Conservation (phyloP, 2,888 invertebrate genomes). For the Diaprepes abbreviatus region DNA sequence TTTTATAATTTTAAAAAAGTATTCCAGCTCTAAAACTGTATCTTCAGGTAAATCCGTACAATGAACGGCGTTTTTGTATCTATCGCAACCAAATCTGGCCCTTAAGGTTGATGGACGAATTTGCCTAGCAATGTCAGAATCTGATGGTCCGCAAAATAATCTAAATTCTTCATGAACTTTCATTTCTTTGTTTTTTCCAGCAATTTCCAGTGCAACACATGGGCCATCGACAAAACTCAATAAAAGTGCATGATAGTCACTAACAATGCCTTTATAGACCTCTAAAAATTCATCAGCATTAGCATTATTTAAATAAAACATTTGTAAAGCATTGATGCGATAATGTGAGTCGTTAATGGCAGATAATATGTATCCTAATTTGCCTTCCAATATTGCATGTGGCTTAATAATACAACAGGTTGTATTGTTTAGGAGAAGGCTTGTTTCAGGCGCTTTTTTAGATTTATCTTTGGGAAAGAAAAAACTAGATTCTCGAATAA, state of each 20-base stretch:
- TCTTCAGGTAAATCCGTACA: constrained; percentile 95
- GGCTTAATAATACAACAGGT: constrained; percentile 91
- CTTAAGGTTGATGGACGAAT: constrained; percentile 87
- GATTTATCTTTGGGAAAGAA: constrained; percentile 71
- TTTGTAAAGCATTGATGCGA: constrained; percentile 83
- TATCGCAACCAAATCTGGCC: constrained; percentile 86
- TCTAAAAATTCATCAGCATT: constrained; percentile 94
- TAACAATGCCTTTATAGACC: constrained; percentile 90
- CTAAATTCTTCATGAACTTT: constrained; percentile 82
- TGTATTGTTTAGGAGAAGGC: constrained; percentile 76
- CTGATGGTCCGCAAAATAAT: constrained; percentile 87
- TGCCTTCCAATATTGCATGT: constrained; percentile 85
- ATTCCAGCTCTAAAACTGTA: constrained; percentile 84
- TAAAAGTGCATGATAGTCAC: constrained; percentile 85
- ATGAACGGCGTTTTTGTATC: constrained; percentile 90
- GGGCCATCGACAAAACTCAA: constrained; percentile 87
- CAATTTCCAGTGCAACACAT: constrained; percentile 88
- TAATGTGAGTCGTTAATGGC: constrained; percentile 81
- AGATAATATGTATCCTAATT: constrained; percentile 79
- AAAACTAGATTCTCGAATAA: constrained; percentile 71
- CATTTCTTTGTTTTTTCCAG: constrained; percentile 70
- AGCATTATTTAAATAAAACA: constrained; percentile 82
- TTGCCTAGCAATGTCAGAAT: constrained; percentile 91
- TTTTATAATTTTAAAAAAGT: constrained; percentile 79
- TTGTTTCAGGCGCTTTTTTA: constrained; percentile 62